Evolutionary conservation across 2,888 invertebrate genomes (phyloP).

Genomic region (Drosophila crucigera): DNA sequence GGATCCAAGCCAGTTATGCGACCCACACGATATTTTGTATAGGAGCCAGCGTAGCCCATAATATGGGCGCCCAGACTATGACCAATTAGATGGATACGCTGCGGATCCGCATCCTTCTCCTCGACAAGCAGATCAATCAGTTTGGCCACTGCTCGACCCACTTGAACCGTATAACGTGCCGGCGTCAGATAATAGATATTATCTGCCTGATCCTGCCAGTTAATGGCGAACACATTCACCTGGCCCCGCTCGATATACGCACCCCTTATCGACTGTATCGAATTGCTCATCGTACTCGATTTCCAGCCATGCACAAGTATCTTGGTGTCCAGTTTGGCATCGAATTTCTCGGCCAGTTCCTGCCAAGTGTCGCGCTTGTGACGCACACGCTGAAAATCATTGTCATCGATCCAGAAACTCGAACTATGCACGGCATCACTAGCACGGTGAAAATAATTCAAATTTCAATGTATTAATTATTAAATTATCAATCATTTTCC

Average conservation of each 20-base stretch:
- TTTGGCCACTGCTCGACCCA: conserved; percentile 84
- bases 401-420: conserved; percentile 73
- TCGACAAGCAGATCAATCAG: conserved; percentile 83
- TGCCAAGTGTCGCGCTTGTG: conserved; percentile 83
- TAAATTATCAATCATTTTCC: not conserved
- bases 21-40: conserved; percentile 85
- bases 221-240: conserved; percentile 84
- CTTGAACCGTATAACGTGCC: conserved; percentile 83
- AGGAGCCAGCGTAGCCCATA: conserved; percentile 87
- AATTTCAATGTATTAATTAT: not conserved
- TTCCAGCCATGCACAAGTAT: conserved; percentile 85
- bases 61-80: conserved; percentile 88
- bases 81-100: conserved; percentile 83
- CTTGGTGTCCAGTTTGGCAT: conserved; percentile 83
- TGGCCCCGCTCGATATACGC: conserved; percentile 81
- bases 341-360: conserved; percentile 83
- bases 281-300: conserved; percentile 83
- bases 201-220: conserved; percentile 84
- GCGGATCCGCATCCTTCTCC: conserved; percentile 81
- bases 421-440: conserved; percentile 69
- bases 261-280: conserved; percentile 84
- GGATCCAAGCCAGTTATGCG: conserved; percentile 90
- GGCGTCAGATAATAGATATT: conserved; percentile 84
- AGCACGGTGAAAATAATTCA: not conserved
- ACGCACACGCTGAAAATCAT: conserved; percentile 61